phyloP scores from a whole-genome alignment of 2,113 vertebrate genomes.

The Andinoacara biseriatus region DNA sequence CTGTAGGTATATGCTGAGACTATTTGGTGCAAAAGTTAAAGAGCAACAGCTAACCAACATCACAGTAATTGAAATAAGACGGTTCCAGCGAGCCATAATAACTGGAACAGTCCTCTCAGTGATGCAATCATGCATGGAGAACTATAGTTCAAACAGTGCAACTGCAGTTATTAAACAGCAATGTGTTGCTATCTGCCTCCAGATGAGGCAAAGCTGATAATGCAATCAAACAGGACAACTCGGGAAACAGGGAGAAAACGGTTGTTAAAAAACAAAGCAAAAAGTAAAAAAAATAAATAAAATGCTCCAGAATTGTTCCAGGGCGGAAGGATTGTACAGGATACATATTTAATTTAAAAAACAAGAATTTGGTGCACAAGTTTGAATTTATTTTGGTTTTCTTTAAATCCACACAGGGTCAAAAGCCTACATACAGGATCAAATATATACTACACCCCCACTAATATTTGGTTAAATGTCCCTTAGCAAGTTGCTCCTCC shows the following conservation, averaged over 20 bases:
- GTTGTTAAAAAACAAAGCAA: no score
- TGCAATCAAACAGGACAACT: not conserved
- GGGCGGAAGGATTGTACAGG: no score
- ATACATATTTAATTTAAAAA: no score
- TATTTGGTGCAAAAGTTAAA: not conserved
- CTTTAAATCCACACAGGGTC: no score
- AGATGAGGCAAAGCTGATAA: slow-evolving; percentile 16
- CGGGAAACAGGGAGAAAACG: not conserved
- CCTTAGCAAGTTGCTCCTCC: no score
- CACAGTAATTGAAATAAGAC: slow-evolving; percentile 14
- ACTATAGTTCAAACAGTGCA: not conserved
- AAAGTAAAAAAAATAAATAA: no score
- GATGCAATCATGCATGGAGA: not conserved
- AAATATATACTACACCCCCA: no score
- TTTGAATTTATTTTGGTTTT: no score
- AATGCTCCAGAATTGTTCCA: not conserved
- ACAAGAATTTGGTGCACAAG: no score
- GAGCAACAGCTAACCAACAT: not conserved
- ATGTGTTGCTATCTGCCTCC: not conserved
- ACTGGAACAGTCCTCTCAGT: not conserved
- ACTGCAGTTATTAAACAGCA: not conserved
- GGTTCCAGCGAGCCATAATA: not conserved
- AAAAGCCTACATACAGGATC: no score
- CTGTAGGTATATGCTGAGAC: not conserved
- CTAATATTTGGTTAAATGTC: no score